Evolutionary conservation across 2,888 invertebrate species (phyloP), one percentile per base, ranked within the genome.

Genomic region (Camptogramma bilineatum): DNA sequence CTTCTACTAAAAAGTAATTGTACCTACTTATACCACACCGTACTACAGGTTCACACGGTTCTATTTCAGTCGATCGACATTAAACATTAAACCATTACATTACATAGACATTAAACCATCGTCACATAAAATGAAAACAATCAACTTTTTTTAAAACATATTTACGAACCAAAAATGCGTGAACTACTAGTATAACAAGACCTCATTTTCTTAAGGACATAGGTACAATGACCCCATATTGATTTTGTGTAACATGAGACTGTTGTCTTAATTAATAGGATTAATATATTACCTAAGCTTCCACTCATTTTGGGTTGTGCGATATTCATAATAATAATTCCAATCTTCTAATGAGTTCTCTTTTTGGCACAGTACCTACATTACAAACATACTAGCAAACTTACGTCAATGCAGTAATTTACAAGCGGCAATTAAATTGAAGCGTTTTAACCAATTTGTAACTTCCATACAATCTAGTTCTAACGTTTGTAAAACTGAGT

Each of bases 351-450:
- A 52, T 52, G 39, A 53, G 50, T n/a, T 9, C 57, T n/a, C 8
- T 28, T 46, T 52, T 52, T 58, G 52, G 44, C 58, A 58, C 58
- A 46, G 28, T 34, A 59, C 46, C 18, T 47, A 59, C 46, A 31
- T 47, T 19, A 21, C 19, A 13, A 31, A 31, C 28, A 13, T 57
- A 17, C 16, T 42, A n/a, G n/a, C 50, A 18, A 34, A 18, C 34
- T 46, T 52, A 18, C 24, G 59, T 51, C 44, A 46, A n/a, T 10
- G 24, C 31, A 52, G 52, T 59, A 52, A 52, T 58, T 58, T 34
- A 52, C 16, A 19, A 51, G 28, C 17, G 31, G 52, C 46, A 59
- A 59, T 59, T 52, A 51, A 59, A 58, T 24, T 17, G 24, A 16
- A 44, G n/a, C 59, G 44, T 59, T 31, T 17, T 31, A 19, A 44